Conservation (phyloP, 64 coral and sea anemone species). For the Montipora cactus region DNA sequence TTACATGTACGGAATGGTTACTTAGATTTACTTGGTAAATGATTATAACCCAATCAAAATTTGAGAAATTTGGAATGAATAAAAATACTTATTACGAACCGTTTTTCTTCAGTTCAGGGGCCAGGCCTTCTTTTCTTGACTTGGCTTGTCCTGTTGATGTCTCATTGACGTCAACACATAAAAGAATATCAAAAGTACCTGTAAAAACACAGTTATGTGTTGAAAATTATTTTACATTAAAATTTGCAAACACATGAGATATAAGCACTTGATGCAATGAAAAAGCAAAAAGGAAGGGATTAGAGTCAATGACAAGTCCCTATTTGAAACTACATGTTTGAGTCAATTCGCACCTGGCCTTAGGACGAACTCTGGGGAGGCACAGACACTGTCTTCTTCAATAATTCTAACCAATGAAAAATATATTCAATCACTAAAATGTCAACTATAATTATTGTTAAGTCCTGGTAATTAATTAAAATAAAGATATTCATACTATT, state of each 20-base stretch:
- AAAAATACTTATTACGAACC: constrained; percentile 43
- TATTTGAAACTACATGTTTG: background rate
- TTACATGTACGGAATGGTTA: too few species aligned
- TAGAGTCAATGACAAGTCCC: background rate
- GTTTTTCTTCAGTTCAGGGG: constrained; percentile 74
- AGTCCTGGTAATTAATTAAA: too few species aligned
- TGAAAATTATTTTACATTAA: too few species aligned
- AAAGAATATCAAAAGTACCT: constrained; percentile 93
- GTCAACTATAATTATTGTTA: too few species aligned
- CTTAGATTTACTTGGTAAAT: too few species aligned
- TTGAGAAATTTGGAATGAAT: background rate
- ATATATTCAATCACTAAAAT: background rate
- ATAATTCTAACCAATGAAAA: background rate
- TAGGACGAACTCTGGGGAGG: constrained; percentile 62
- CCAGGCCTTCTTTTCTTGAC: constrained; percentile 78
- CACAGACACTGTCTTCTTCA: background rate
- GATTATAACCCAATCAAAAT: too few species aligned
- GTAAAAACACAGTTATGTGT: background rate
- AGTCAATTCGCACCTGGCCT: constrained; percentile 61
- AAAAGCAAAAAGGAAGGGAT: too few species aligned
- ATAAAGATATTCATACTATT: too few species aligned
- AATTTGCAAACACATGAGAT: too few species aligned
- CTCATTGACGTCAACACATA: constrained; percentile 96
- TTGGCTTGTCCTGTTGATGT: constrained; percentile 76
- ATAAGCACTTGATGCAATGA: too few species aligned